Evolutionary conservation across 2,888 invertebrate species (phyloP).

Genomic region (Pandemis heparana): DNA sequence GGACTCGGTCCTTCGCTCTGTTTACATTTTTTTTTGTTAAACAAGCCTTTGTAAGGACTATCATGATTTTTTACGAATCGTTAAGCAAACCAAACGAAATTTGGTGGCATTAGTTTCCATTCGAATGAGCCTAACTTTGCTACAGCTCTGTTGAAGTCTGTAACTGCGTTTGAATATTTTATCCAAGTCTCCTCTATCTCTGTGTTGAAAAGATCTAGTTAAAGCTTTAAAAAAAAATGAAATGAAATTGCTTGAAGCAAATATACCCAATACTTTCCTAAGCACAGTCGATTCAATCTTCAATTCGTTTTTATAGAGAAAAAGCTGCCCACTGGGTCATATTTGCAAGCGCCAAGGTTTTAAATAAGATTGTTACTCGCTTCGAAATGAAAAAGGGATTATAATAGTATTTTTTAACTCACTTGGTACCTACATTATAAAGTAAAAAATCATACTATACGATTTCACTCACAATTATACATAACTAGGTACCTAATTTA

Average conservation of each 20-base stretch:
- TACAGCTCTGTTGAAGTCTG: background rate
- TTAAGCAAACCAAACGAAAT: slow-evolving; percentile 33
- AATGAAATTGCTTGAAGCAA: too few species aligned
- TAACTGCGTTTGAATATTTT: background rate
- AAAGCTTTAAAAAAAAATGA: too few species aligned
- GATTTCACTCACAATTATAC: too few species aligned
- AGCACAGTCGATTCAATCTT: background rate
- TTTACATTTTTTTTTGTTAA: slow-evolving; percentile 49
- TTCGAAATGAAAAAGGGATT: too few species aligned
- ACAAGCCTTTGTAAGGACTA: slow-evolving; percentile 40
- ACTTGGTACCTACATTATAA: too few species aligned
- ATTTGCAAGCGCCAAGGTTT: background rate
- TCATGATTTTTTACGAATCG: slow-evolving; percentile 38
- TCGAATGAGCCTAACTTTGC: slow-evolving; percentile 1
- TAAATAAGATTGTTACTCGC: background rate
- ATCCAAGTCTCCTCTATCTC: background rate
- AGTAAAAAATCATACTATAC: too few species aligned
- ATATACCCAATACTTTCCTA: background rate
- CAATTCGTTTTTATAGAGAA: background rate
- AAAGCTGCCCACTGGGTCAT: background rate
- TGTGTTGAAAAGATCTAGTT: background rate
- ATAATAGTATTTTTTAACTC: too few species aligned
- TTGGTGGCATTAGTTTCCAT: slow-evolving; percentile 18
- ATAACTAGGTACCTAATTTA: too few species aligned
- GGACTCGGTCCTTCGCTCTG: slow-evolving; percentile 48